Evolutionary conservation across 2,888 invertebrate species (phyloP), one percentile per base, ranked within the genome.

Genomic region (Prenolepis imparis): DNA sequence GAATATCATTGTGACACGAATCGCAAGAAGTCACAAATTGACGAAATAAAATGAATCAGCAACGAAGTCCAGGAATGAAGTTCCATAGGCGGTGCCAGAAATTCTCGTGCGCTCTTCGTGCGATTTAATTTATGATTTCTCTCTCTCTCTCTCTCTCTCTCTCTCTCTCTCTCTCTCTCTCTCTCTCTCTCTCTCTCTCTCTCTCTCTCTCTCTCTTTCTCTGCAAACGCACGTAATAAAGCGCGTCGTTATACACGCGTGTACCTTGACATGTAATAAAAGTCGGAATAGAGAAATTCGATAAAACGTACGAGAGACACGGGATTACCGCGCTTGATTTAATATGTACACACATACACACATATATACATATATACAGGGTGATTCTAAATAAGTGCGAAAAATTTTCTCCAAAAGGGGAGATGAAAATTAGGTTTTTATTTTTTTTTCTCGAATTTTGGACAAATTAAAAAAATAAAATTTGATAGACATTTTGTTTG

Each of bases 51-150:
- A 52, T 66, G 18, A 66, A 66, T 63, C 48, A 18, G n/a, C 11
- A 74, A 41, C 39, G 15, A 57, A 61, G 12, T 6, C 48, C 48
- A 48, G 48, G 2, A n/a, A 36, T 36, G 28, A 3, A 28, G 28
- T 5, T 52, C 28, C 21, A 21, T 36, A 28, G 28, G 36, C 21
- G 12, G 24, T 12, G 18, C 15, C 15, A 15, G 9, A n/a, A 57
- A 5, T 9, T 28, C 8, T n/a, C 28, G 2, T 28, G 24, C 15
- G 28, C 28, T 18, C 28, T 39, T 59, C 28, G 72, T 12, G 15
- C 59, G 61, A 61, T 73, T 73, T 61, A 73, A 73, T 61, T 57
- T 73, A 73, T 61, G 59, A 73, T 59, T 72, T 15, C 73, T 28
- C 18, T 24, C 73, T 28, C 18, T 28, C 28, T 28, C 28, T 28